phyloP scores from a whole-genome alignment of 2,888 invertebrate genomes.

The Chironomus riparius region DNA sequence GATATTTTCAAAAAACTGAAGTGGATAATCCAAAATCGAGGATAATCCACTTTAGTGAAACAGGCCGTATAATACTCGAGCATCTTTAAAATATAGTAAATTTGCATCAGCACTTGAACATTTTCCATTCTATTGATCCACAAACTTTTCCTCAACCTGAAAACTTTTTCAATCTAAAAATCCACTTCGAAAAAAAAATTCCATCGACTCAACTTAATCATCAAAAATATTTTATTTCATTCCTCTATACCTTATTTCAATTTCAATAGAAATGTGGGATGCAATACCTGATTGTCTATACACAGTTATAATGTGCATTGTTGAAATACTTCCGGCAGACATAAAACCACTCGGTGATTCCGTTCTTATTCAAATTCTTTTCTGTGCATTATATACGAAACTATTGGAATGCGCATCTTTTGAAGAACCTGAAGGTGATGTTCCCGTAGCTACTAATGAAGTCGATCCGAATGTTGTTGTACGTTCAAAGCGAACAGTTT shows the following conservation, averaged over 20 bases:
- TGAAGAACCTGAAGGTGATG: slow-evolving; percentile 29
- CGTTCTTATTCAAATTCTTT: slow-evolving; percentile 60
- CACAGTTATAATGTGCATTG: slow-evolving; percentile 52
- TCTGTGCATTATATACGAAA: slow-evolving; percentile 60
- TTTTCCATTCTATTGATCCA: background rate
- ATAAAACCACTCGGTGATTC: slow-evolving; percentile 59
- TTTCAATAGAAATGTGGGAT: slow-evolving; percentile 50
- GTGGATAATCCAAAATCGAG: no score
- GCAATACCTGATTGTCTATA: slow-evolving; percentile 53
- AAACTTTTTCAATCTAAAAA: background rate
- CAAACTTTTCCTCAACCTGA: background rate
- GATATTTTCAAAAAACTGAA: no score
- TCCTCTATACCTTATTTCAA: slow-evolving; percentile 34
- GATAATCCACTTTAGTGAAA: no score
- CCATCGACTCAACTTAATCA: no score
- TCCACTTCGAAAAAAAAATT: no score
- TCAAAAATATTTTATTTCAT: slow-evolving; percentile 42
- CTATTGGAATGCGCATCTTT: slow-evolving; percentile 49
- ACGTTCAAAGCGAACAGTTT: slow-evolving; percentile 46
- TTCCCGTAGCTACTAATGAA: slow-evolving; percentile 28
- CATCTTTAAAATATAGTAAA: no score
- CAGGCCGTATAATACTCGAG: no score
- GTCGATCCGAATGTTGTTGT: slow-evolving; percentile 31
- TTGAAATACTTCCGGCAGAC: slow-evolving; percentile 60
- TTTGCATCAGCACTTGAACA: no score